phyloP scores from a whole-genome alignment of 2,888 invertebrate species.

The Meandrusa payeni region DNA sequence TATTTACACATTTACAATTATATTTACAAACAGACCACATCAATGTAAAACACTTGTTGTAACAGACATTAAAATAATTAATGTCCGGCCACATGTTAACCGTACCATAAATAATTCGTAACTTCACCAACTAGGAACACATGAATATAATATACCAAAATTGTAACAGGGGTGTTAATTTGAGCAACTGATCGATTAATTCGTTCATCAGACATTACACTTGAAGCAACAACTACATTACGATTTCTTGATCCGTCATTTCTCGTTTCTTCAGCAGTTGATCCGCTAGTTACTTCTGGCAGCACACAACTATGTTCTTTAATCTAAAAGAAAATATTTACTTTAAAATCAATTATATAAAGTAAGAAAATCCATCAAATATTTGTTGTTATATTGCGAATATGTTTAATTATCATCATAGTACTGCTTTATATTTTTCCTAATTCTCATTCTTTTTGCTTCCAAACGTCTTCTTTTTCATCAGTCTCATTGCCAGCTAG shows the following conservation, averaged over 20 bases:
- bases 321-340: slow-evolving; percentile 39
- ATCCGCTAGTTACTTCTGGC: slow-evolving; percentile 74
- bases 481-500: too few relatives aligned
- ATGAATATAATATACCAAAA: not conserved
- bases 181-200: slow-evolving; percentile 55
- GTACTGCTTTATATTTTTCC: too few relatives aligned
- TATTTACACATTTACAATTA: slow-evolving; percentile 10
- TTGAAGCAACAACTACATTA: slow-evolving; percentile 83
- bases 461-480: too few relatives aligned
- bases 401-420: too few relatives aligned
- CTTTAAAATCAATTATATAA: slow-evolving; percentile 10
- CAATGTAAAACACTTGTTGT: too few relatives aligned
- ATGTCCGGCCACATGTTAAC: not conserved
- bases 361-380: not conserved
- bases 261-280: slow-evolving; percentile 57
- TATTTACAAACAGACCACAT: too few relatives aligned
- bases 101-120: slow-evolving; percentile 1
- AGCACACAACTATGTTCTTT: slow-evolving; percentile 69
- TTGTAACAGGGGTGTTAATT: slow-evolving; percentile 39
- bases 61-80: too few relatives aligned
- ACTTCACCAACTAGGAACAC: not conserved
- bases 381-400: too few relatives aligned
- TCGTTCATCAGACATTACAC: slow-evolving; percentile 84
- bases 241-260: slow-evolving; percentile 66
- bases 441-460: too few relatives aligned